Percentiles rank a stretch among this genome's conserved stretches.
Evolutionary conservation across 2,797 vertebrate genomes (phyloP).

Genomic region (Amblyraja radiata): DNA sequence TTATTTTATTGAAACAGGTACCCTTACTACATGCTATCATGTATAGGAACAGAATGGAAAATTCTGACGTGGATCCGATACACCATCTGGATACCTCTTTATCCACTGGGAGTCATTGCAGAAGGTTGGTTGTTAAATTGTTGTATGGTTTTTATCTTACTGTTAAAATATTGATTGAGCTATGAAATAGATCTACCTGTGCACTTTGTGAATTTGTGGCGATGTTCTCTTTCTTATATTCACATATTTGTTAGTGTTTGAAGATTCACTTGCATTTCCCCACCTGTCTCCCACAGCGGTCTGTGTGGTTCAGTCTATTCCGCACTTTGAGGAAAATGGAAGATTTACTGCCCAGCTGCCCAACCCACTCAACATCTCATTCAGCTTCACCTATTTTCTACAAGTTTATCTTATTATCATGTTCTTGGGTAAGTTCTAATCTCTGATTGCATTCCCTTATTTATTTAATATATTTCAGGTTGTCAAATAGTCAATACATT

Average conservation of each 20-base stretch:
- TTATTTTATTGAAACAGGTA: constrained; percentile 62
- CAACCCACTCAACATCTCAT: constrained; percentile 65
- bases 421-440: constrained; percentile 74
- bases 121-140: constrained; percentile 70
- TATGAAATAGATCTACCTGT: background rate
- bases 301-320: constrained; percentile 79
- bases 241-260: background rate
- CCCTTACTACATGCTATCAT: constrained; percentile 90
- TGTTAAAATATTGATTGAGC: background rate
- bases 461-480: background rate
- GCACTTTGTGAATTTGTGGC: background rate
- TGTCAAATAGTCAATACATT: background rate
- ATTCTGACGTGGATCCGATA: constrained; percentile 89
- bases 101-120: constrained; percentile 78
- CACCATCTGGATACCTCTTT: constrained; percentile 85
- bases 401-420: constrained; percentile 72
- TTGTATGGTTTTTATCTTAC: background rate
- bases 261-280: background rate
- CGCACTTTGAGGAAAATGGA: constrained; percentile 76
- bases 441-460: background rate
- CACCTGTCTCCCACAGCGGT: constrained; percentile 59
- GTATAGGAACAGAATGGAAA: constrained; percentile 84
- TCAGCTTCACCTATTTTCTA: constrained; percentile 81
- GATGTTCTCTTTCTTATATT: constrained; percentile 2
- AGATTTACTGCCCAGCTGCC: constrained; percentile 79